These are phyloP conservation scores for Cremastinae sp. DNA, from an alignment of 2,888 invertebrate species.

Conservation along the genomic window DNA sequence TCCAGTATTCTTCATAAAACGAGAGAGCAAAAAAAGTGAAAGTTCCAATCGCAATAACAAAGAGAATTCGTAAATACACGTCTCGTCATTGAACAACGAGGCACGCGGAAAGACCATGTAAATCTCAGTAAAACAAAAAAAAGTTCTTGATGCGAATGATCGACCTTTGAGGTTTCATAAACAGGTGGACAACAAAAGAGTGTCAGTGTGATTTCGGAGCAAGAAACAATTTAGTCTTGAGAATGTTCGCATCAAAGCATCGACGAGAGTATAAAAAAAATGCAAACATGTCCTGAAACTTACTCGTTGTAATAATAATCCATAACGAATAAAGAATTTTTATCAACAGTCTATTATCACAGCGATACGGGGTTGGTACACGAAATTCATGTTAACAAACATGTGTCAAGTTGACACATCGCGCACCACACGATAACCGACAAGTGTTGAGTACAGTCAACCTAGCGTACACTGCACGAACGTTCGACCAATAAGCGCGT, in stretches of 20 bases:
- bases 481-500: not conserved
- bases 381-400: constrained; percentile 67
- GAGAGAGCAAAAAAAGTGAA: constrained; percentile 42
- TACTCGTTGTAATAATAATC: constrained; percentile 56
- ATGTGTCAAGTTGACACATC: constrained; percentile 71
- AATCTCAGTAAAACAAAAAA: not conserved
- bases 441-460: constrained; percentile 4
- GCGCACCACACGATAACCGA: constrained; percentile 33
- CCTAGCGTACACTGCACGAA: constrained; percentile 50
- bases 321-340: constrained; percentile 42
- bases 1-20: not conserved
- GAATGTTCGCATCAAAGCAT: not conserved
- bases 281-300: constrained; percentile 11
- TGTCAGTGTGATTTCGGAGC: not conserved
- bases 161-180: no score
- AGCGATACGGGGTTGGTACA: constrained; percentile 60
- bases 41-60: constrained; percentile 12
- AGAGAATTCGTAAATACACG: not conserved
- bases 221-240: no score
- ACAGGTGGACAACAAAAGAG: not conserved
- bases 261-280: not conserved
- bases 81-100: not conserved
- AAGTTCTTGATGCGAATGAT: not conserved
- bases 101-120: not conserved
- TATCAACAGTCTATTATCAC: constrained; percentile 45